A percentile compares a stretch with the other conserved stretches of the same genome.
Conservation (phyloP, 2,113 vertebrate species). For the Paraplagusia blochii region DNA sequence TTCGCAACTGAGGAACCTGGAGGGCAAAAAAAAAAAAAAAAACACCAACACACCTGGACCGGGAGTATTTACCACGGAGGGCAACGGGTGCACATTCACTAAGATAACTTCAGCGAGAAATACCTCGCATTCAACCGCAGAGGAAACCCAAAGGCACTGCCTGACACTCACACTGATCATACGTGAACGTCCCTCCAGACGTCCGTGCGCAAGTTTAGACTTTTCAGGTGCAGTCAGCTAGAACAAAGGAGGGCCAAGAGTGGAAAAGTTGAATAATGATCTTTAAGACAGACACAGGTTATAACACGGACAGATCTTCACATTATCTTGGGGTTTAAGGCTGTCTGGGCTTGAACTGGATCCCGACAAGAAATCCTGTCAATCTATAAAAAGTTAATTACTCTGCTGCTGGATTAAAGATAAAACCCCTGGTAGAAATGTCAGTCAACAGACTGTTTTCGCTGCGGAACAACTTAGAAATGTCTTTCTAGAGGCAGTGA, state of each 20-base stretch:
- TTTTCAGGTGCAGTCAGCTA: constrained; percentile 32
- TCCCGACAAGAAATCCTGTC: constrained; percentile 32
- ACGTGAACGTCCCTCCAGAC: constrained; percentile 8
- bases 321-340: constrained; percentile 11
- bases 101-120: constrained; percentile 26
- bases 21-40: background rate
- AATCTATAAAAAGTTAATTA: constrained; percentile 18
- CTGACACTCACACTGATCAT: background rate
- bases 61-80: constrained; percentile 43
- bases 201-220: constrained; percentile 54
- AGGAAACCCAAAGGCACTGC: constrained; percentile 16
- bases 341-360: constrained; percentile 13
- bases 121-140: constrained; percentile 61
- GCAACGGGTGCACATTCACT: constrained; percentile 38
- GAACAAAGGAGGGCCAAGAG: constrained; percentile 37
- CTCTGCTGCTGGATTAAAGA: constrained; percentile 20
- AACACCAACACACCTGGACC: constrained; percentile 46
- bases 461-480: constrained; percentile 37
- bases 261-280: constrained; percentile 40
- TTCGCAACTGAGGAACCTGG: constrained; percentile 4
- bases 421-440: constrained; percentile 40
- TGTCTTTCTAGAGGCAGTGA: constrained; percentile 33
- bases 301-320: constrained; percentile 29
- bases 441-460: constrained; percentile 51
- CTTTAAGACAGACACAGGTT: constrained; percentile 42